Percentiles rank a stretch among this genome's conserved stretches.
phyloP scores from a whole-genome alignment of 2,797 vertebrate species.

The Cuculus canorus region DNA sequence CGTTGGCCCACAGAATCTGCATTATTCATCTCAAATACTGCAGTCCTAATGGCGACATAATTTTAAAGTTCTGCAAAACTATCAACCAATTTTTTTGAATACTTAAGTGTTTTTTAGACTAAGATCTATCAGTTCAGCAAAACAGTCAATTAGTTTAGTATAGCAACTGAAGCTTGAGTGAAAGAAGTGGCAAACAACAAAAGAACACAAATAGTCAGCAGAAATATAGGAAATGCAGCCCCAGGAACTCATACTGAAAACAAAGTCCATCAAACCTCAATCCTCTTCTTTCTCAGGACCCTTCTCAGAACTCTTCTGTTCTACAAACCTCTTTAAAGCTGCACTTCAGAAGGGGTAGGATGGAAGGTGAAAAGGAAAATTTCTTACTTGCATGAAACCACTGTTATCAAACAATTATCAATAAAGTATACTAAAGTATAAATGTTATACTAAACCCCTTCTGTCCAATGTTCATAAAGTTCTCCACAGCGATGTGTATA shows the following conservation, averaged over 20 bases:
- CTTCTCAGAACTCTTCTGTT: neutral
- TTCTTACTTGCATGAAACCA: neutral
- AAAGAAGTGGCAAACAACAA: neutral
- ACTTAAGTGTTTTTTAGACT: neutral
- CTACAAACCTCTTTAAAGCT: neutral
- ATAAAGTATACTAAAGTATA: neutral
- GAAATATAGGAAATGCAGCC: neutral
- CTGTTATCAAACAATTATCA: neutral
- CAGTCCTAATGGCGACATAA: neutral
- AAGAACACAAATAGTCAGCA: neutral
- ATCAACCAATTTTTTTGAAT: neutral
- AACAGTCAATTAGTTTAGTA: neutral
- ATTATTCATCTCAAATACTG: neutral
- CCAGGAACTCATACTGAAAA: neutral
- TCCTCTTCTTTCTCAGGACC: neutral
- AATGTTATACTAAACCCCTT: neutral
- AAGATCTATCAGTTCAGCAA: neutral
- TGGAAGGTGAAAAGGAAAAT: neutral
- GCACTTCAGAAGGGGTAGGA: neutral
- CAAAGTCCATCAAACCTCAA: neutral
- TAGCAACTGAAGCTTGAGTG: neutral
- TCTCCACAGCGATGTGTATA: neutral
- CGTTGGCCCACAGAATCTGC: neutral
- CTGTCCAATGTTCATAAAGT: neutral
- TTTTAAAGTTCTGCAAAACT: neutral